Evolutionary conservation across 2,888 invertebrate genomes (phyloP).

Genomic region (Limnephilus lunatus): DNA sequence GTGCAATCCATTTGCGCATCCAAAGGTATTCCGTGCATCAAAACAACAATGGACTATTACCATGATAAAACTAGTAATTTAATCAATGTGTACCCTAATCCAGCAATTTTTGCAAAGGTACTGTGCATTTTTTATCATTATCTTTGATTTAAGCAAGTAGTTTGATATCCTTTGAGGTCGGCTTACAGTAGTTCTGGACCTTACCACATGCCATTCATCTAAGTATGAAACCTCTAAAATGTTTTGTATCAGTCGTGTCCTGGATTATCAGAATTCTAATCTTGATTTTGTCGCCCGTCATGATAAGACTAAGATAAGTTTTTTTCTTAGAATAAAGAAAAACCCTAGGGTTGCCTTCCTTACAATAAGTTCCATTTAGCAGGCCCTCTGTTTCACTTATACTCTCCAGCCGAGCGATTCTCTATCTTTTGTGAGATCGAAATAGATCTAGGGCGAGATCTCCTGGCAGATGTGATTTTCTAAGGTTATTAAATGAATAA

Average conservation of each 20-base stretch:
- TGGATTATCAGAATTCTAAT: not conserved
- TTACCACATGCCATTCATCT: not conserved
- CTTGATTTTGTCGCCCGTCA: too few species aligned
- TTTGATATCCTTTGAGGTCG: not conserved
- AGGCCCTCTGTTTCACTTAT: too few species aligned
- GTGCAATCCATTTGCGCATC: constrained; percentile 90
- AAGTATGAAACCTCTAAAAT: not conserved
- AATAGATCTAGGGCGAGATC: too few species aligned
- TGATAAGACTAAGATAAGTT: too few species aligned
- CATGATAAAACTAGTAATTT: constrained; percentile 76
- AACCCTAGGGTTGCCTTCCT: too few species aligned
- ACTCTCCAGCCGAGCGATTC: too few species aligned
- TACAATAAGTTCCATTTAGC: too few species aligned
- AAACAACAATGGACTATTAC: constrained; percentile 84
- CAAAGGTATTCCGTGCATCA: constrained; percentile 91
- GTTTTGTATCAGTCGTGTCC: not conserved
- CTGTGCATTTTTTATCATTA: not conserved
- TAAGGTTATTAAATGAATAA: too few species aligned
- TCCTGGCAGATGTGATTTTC: too few species aligned
- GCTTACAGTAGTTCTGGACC: not conserved
- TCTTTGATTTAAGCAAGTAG: not conserved
- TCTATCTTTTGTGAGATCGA: too few species aligned
- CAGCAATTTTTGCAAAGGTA: constrained; percentile 77
- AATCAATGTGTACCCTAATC: constrained; percentile 88
- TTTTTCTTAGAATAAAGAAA: too few species aligned